Conservation (phyloP, 2,888 invertebrate genomes). For the Drosophila austrosaltans region DNA sequence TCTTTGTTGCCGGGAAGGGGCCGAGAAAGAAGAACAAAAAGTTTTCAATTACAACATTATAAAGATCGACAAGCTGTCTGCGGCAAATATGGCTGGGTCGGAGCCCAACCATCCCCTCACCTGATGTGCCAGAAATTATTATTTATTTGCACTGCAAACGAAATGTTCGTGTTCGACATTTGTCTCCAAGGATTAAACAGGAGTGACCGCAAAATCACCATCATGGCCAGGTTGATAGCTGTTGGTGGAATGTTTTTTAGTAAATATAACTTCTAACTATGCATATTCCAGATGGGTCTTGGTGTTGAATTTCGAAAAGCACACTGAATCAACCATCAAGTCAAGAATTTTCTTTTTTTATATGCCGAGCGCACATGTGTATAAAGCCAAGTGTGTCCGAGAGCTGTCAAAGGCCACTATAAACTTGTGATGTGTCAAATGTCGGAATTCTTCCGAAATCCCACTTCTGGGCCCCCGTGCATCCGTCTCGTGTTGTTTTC, state of each 20-base stretch:
- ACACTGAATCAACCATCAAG: constrained; percentile 34
- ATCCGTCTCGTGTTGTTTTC: neutral
- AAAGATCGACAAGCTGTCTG: constrained; percentile 83
- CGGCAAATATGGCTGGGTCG: constrained; percentile 71
- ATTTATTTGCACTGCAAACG: constrained; percentile 81
- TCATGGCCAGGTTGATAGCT: constrained; percentile 57
- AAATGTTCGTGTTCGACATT: constrained; percentile 82
- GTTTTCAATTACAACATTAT: constrained; percentile 83
- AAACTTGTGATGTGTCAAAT: constrained; percentile 81
- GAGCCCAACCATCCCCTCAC: constrained; percentile 28
- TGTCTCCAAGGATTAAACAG: constrained; percentile 82
- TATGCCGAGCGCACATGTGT: neutral
- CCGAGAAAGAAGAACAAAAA: constrained; percentile 46
- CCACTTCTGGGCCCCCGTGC: constrained; percentile 1
- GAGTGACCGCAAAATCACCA: constrained; percentile 82
- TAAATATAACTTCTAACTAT: neutral
- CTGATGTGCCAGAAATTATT: constrained; percentile 77
- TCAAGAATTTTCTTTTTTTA: constrained; percentile 40
- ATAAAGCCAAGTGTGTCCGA: constrained; percentile 74
- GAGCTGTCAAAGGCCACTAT: constrained; percentile 82
- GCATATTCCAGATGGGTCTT: neutral
- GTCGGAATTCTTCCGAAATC: constrained; percentile 68
- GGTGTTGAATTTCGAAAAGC: neutral
- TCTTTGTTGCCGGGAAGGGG: constrained; percentile 41
- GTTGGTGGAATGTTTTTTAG: constrained; percentile 35